Percentiles rank a stretch among this genome's conserved stretches.
Evolutionary conservation across 2,797 vertebrate species (phyloP).

Genomic region (Cuculus canorus): DNA sequence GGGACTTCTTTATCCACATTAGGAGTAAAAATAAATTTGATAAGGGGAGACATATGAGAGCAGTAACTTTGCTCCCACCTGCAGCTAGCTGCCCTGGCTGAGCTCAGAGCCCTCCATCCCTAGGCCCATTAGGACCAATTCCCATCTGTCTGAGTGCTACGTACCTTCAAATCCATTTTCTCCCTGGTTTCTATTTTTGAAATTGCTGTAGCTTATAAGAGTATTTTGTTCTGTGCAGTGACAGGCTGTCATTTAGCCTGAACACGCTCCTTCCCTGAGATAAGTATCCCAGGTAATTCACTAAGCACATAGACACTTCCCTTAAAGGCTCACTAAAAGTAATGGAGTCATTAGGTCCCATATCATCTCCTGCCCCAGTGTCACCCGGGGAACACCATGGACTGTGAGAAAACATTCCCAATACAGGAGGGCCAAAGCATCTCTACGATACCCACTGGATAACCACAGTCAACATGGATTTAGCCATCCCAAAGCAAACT

Average conservation of each 20-base stretch:
- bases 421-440: not conserved
- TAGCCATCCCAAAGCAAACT: not conserved
- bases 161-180: conserved; percentile 34
- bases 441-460: not conserved
- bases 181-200: conserved; percentile 16
- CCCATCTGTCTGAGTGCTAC: not conserved
- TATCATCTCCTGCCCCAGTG: not conserved
- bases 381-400: not conserved
- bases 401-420: accelerated
- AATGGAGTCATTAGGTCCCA: accelerated
- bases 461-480: not conserved
- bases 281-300: not conserved
- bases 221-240: not conserved
- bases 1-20: not conserved
- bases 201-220: not conserved
- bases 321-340: not conserved
- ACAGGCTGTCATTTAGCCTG: not conserved
- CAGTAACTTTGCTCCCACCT: not conserved
- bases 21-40: not conserved
- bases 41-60: not conserved
- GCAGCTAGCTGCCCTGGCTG: not conserved
- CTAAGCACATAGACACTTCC: not conserved
- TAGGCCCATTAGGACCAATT: conserved; percentile 20
- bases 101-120: not conserved
- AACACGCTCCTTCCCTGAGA: not conserved